Base-by-base conservation (phyloP, 2,113 vertebrate species). In the Gnathonemus echidnorhynchus region DNA sequence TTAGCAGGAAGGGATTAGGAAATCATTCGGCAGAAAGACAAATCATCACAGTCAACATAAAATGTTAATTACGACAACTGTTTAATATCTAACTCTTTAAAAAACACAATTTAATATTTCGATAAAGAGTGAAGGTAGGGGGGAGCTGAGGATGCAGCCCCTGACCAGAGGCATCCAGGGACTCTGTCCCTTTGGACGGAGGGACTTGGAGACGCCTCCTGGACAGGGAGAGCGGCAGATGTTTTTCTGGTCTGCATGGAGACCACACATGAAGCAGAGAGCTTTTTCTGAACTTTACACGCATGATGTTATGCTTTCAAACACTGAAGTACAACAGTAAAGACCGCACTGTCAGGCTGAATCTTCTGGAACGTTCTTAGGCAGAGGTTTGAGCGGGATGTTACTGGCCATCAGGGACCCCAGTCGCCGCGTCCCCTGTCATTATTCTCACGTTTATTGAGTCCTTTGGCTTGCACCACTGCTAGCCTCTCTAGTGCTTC, bases 401-500 rank as follows among this genome's bases (percentile, higher is more conserved):
- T 31, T 15, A 11, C 39, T 19, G 27, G 10, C 42, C 13, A 46
- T 19, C 77, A 31, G 80, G 66, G 39, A 1, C 42, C 45, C 11
- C 21, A 27, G 45, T 48, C 45, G 5, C 83, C 42, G 3, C 9
- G 45, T 85, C 83, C 83, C 31, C 27, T n/a, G 87, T 66, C n/a
- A 35, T 58, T 87, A 87, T 90, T 90, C 56, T 77, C 53, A 90
- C 62, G 11, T 89, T 49, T 74, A 80, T 17, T 62, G 77, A 88
- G 56, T 80, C 50, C 56, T 92, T 90, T 87, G 48, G 88, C 88
- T 88, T 74, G 58, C 86, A 8, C 35, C 66, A 86, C 89, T 53
- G 83, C 88, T 91, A 74, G 74, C 92, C 56, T 90, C 89, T 83
- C 90, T 53, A 89, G 86, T 56, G 90, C 90, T 89, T 90, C 86